Conservation (phyloP, 2,797 vertebrate species). For the Cryptoprocta ferox region DNA sequence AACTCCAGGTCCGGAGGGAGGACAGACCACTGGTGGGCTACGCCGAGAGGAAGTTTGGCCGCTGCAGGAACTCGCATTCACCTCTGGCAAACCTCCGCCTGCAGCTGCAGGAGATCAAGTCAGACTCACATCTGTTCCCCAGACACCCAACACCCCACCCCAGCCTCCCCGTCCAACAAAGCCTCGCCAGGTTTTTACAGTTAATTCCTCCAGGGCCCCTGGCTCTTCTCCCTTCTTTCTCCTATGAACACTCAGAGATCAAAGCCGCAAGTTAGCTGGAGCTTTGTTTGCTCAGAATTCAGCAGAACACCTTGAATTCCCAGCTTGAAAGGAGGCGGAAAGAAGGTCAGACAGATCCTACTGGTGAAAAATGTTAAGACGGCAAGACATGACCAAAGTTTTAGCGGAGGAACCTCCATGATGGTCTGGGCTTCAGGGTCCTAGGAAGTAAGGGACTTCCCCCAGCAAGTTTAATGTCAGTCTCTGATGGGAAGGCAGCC, state of each 20-base stretch:
- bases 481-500: background rate
- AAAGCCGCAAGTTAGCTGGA: constrained; percentile 57
- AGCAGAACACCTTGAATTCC: constrained; percentile 78
- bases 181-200: constrained; percentile 72
- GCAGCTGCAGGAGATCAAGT: constrained; percentile 81
- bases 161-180: constrained; percentile 71
- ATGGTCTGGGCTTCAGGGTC: background rate
- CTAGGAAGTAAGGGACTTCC: background rate
- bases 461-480: background rate
- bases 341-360: constrained; percentile 59
- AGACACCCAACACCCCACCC: constrained; percentile 67
- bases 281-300: constrained; percentile 69
- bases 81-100: constrained; percentile 84
- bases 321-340: constrained; percentile 46
- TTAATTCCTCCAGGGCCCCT: constrained; percentile 75
- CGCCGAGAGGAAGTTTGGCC: constrained; percentile 61
- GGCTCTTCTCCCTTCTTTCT: constrained; percentile 60
- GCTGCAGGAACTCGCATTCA: constrained; percentile 61
- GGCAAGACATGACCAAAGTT: constrained; percentile 16
- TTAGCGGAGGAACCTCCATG: background rate
- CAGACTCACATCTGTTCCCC: constrained; percentile 77
- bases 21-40: constrained; percentile 20
- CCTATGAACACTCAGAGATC: constrained; percentile 73
- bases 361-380: constrained; percentile 51
- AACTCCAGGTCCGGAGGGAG: constrained; percentile 6